phyloP scores from a whole-genome alignment of 1,140 invertebrate species.

The Diachasmimorpha longicaudata region DNA sequence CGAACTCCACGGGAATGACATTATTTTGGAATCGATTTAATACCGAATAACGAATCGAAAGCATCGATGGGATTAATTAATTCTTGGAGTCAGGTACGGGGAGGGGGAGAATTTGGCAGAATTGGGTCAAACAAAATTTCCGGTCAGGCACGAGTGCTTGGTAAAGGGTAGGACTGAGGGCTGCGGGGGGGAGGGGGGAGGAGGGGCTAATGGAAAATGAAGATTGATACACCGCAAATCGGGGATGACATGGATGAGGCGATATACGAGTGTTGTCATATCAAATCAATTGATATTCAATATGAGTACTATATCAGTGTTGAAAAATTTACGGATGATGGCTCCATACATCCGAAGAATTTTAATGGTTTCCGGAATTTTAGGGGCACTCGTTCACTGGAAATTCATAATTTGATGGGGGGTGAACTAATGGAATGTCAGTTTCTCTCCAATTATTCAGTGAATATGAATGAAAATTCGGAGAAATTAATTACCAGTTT shows the following conservation, averaged over 20 bases:
- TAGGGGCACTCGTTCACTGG: too few species aligned
- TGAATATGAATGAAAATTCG: too few species aligned
- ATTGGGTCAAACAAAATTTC: constrained; percentile 14
- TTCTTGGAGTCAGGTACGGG: not conserved
- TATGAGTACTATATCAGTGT: not conserved
- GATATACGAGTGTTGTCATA: not conserved
- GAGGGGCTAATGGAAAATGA: not conserved
- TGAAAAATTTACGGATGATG: not conserved
- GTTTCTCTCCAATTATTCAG: too few species aligned
- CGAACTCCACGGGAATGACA: not conserved
- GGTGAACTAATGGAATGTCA: too few species aligned
- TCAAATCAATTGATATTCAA: not conserved
- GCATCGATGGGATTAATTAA: constrained; percentile 7
- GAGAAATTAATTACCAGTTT: too few species aligned
- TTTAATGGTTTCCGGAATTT: too few species aligned
- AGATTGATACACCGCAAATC: not conserved
- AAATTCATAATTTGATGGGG: too few species aligned
- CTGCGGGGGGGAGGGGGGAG: not conserved
- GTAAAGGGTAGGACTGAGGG: not conserved
- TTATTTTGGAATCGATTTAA: not conserved
- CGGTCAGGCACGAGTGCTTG: not conserved
- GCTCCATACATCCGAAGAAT: too few species aligned
- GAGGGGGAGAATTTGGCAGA: not conserved
- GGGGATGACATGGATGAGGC: not conserved
- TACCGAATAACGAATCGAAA: not conserved